These are phyloP conservation scores for Picathartes gymnocephalus DNA, from an alignment of 2,113 vertebrate species.

Conservation along the genomic window DNA sequence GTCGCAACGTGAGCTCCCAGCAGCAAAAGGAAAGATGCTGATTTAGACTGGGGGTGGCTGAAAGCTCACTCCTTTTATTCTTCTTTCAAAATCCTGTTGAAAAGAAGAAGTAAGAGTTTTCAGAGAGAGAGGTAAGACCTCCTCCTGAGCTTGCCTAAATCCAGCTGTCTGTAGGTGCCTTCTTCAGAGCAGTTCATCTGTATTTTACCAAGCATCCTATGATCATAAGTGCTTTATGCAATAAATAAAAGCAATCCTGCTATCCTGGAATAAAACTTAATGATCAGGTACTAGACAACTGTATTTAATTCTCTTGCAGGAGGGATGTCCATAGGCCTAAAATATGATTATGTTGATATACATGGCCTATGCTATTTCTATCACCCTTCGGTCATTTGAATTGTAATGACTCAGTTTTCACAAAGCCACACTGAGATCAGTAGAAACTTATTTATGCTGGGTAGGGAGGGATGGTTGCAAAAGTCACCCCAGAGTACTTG, in stretches of 20 bases:
- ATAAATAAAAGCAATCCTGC: neutral
- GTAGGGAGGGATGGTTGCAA: neutral
- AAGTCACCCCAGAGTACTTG: rapidly evolving
- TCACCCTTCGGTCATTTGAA: neutral
- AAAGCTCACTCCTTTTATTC: constrained; percentile 15
- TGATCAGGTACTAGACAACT: neutral
- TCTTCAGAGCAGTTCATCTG: neutral
- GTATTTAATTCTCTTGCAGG: neutral
- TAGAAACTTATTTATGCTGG: neutral
- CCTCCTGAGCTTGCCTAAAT: neutral
- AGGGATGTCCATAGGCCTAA: neutral
- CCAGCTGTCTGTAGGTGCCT: neutral
- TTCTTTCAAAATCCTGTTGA: neutral
- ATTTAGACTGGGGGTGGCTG: neutral
- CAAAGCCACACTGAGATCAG: neutral
- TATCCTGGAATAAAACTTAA: neutral
- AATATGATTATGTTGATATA: neutral
- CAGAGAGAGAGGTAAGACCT: neutral
- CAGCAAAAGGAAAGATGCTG: constrained; percentile 1
- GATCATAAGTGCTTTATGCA: neutral
- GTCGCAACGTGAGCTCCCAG: constrained; percentile 5
- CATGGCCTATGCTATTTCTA: neutral
- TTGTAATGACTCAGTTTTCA: neutral
- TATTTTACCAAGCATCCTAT: neutral
- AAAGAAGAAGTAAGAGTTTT: neutral